Evolutionary conservation across 2,888 invertebrate genomes (phyloP).

Genomic region (Germaria angustata): DNA sequence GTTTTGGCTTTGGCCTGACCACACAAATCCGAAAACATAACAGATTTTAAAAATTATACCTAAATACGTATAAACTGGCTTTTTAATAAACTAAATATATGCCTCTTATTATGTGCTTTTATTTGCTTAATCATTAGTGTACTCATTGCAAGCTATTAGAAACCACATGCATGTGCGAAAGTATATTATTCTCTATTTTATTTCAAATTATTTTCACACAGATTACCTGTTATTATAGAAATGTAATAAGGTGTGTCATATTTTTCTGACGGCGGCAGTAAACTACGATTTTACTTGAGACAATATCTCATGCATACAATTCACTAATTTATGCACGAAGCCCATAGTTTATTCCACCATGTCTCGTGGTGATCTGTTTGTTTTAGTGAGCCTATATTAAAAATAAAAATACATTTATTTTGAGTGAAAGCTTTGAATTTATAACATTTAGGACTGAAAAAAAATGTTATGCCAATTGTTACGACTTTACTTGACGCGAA

Average conservation of each 20-base stretch:
- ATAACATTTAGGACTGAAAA: too few relatives aligned
- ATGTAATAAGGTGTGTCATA: not conserved
- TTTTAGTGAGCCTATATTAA: too few relatives aligned
- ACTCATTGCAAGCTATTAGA: not conserved
- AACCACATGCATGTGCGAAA: not conserved
- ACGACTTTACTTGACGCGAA: too few relatives aligned
- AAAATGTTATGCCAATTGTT: too few relatives aligned
- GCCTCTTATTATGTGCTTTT: not conserved
- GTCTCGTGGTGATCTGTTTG: too few relatives aligned
- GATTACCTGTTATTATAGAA: not conserved
- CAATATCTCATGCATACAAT: too few relatives aligned
- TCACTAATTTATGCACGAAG: too few relatives aligned
- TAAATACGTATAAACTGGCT: not conserved
- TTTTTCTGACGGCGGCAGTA: too few relatives aligned
- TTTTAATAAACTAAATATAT: not conserved
- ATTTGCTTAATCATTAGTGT: not conserved
- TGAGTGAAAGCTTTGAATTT: too few relatives aligned
- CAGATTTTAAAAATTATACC: not conserved
- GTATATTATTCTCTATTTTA: not conserved
- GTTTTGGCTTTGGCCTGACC: constrained; percentile 3
- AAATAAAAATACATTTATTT: too few relatives aligned
- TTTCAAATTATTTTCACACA: not conserved
- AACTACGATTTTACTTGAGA: too few relatives aligned
- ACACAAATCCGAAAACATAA: constrained; percentile 5
- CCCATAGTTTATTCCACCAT: too few relatives aligned